phyloP scores from a whole-genome alignment of 2,888 invertebrate species.

The Phaonia tiefii region DNA sequence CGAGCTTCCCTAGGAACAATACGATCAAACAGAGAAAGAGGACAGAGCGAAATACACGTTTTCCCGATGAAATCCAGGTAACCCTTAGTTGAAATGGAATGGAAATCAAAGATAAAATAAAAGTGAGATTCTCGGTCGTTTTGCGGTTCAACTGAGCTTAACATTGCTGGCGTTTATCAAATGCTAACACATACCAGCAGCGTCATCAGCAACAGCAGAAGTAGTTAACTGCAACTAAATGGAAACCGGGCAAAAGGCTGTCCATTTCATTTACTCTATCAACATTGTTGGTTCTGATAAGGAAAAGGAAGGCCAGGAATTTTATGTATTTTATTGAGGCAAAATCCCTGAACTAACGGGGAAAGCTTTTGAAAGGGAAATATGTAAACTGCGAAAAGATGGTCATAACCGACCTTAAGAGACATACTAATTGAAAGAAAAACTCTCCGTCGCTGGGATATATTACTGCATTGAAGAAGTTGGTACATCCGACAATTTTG shows the following conservation, averaged over 20 bases:
- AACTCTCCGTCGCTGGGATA: no score
- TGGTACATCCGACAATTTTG: no score
- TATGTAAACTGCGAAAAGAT: no score
- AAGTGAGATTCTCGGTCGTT: slow-evolving; percentile 73
- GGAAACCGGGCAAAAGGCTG: slow-evolving; percentile 13
- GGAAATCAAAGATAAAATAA: slow-evolving; percentile 70
- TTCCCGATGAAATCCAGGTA: slow-evolving; percentile 22
- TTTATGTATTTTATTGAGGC: no score
- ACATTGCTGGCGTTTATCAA: slow-evolving; percentile 51
- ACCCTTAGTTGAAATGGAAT: slow-evolving; percentile 25
- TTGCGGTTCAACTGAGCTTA: slow-evolving; percentile 78
- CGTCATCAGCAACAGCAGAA: background rate
- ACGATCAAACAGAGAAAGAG: slow-evolving; percentile 31
- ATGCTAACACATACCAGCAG: slow-evolving; percentile 36
- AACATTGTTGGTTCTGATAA: no score
- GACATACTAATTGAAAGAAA: no score
- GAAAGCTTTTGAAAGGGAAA: no score
- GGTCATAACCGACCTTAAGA: no score
- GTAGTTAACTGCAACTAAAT: slow-evolving; percentile 10
- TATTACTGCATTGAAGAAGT: no score
- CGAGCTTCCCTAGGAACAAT: no score
- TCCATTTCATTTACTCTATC: background rate
- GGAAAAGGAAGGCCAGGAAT: no score
- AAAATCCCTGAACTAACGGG: no score
- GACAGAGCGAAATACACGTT: slow-evolving; percentile 38